A percentile compares a stretch with the other conserved stretches of the same genome.
Conservation (phyloP, 2,113 vertebrate genomes). For the Xiphophorus hellerii region DNA sequence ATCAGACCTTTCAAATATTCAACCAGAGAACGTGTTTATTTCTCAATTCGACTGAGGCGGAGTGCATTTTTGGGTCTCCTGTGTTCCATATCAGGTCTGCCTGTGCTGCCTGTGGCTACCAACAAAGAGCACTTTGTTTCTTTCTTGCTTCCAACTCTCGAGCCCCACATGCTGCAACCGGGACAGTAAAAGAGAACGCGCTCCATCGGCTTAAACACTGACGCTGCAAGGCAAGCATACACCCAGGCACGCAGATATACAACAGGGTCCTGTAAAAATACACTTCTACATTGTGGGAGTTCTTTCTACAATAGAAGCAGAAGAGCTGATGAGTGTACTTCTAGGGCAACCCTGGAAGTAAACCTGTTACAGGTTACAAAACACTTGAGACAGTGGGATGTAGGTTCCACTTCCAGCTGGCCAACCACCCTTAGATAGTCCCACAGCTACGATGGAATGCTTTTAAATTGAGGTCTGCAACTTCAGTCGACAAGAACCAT, state of each 20-base stretch:
- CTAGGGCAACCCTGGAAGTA: too few relatives aligned
- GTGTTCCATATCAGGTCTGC: conserved; percentile 35
- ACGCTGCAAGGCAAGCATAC: conserved; percentile 26
- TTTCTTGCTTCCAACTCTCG: conserved; percentile 28
- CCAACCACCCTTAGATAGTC: background rate
- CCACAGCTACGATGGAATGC: too few relatives aligned
- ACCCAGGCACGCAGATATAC: conserved; percentile 20
- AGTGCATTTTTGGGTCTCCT: conserved; percentile 13
- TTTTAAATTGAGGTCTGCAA: too few relatives aligned
- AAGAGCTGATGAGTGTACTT: background rate
- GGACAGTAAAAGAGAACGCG: conserved; percentile 15
- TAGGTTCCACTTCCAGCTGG: background rate
- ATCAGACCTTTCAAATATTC: background rate
- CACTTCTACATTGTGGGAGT: background rate
- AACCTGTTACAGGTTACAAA: too few relatives aligned
- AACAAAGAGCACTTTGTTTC: conserved; percentile 49
- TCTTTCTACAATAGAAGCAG: background rate
- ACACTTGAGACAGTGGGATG: background rate
- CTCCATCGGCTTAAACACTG: conserved; percentile 18
- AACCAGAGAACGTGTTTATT: background rate
- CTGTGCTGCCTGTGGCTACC: background rate
- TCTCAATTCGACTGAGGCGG: background rate
- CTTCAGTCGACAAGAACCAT: too few relatives aligned
- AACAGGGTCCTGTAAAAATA: background rate
- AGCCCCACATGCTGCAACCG: conserved; percentile 7